phyloP scores from a whole-genome alignment of 2,797 vertebrate species.

The Microhierax caerulescens region DNA sequence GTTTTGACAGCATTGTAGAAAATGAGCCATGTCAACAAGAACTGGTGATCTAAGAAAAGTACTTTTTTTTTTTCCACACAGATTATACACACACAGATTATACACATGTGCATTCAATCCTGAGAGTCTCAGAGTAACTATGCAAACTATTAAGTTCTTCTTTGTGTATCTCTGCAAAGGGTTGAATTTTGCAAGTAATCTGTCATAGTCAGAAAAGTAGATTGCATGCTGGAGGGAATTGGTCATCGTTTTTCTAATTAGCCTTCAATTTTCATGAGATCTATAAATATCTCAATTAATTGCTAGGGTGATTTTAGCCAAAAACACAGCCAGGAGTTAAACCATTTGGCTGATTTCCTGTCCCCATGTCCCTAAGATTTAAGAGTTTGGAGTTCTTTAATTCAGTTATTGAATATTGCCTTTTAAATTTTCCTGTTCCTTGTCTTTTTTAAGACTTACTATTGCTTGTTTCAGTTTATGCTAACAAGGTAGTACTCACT shows the following conservation, averaged over 20 bases:
- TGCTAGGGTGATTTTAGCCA: neutral
- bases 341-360: neutral
- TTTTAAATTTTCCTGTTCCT: neutral
- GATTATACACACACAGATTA: no score
- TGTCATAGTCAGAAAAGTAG: neutral
- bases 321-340: neutral
- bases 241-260: neutral
- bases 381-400: neutral
- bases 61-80: neutral
- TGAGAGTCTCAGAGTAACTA: neutral
- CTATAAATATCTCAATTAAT: neutral
- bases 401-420: neutral
- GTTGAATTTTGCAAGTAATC: neutral
- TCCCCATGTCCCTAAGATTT: neutral
- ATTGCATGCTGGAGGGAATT: neutral
- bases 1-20: neutral
- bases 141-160: neutral
- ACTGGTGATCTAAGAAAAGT: neutral
- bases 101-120: neutral
- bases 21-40: neutral
- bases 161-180: neutral
- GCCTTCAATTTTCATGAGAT: neutral
- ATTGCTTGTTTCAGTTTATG: neutral
- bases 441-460: neutral
- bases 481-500: neutral